Conservation (phyloP, 1,140 invertebrate species). For the Cydia splendana region DNA sequence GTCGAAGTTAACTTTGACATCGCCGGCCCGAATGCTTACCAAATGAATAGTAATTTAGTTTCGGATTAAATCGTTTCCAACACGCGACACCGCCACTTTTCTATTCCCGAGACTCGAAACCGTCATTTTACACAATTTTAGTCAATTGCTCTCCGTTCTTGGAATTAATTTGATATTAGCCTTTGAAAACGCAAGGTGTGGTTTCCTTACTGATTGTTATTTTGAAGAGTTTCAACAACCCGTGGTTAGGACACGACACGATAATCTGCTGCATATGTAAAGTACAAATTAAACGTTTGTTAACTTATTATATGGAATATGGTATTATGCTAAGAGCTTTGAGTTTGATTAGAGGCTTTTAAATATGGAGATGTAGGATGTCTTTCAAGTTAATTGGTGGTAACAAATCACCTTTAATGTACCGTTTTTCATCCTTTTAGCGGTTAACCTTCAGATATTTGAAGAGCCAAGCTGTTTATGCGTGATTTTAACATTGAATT, state of each 20-base stretch:
- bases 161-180: slow-evolving; percentile 80
- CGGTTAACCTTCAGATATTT: slow-evolving; percentile 22
- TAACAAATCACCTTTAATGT: background rate
- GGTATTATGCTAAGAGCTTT: slow-evolving; percentile 15
- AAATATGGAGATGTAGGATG: background rate
- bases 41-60: slow-evolving; percentile 80
- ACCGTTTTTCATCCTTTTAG: background rate
- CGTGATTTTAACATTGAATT: slow-evolving; percentile 28
- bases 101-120: slow-evolving; percentile 73
- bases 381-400: background rate
- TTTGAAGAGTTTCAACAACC: slow-evolving; percentile 68
- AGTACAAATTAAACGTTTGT: slow-evolving; percentile 31
- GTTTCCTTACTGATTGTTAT: slow-evolving; percentile 71
- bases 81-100: slow-evolving; percentile 79
- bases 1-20: slow-evolving; percentile 69
- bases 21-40: slow-evolving; percentile 71
- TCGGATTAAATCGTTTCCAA: slow-evolving; percentile 77
- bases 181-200: slow-evolving; percentile 78
- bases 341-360: slow-evolving; percentile 16
- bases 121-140: slow-evolving; percentile 80
- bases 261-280: slow-evolving; percentile 60
- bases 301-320: slow-evolving; percentile 14
- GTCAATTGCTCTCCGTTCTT: slow-evolving; percentile 76
- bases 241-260: slow-evolving; percentile 63
- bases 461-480: background rate